Percentiles rank a stretch among this genome's conserved stretches.
phyloP scores from a whole-genome alignment of 2,113 vertebrate species.

The Drymodes brunneopygia region DNA sequence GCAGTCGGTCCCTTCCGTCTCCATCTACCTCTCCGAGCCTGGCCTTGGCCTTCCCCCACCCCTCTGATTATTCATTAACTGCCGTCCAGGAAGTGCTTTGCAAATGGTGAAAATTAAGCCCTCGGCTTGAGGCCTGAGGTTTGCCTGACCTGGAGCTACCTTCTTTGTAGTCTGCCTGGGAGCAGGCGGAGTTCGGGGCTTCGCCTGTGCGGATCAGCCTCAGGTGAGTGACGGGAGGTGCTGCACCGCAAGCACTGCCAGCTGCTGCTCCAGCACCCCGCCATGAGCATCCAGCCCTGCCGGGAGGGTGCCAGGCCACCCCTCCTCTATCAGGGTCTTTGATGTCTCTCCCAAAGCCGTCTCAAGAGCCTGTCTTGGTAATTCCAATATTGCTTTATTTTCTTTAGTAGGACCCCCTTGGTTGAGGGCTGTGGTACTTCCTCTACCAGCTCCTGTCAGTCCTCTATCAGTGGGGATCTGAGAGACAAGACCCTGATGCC shows the following conservation, averaged over 20 bases:
- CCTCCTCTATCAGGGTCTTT: not conserved
- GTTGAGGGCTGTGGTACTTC: not conserved
- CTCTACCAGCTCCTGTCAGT: not conserved
- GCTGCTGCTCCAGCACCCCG: not conserved
- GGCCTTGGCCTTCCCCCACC: slow-evolving; percentile 12
- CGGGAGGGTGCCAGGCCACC: not conserved
- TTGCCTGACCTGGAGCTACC: slow-evolving; percentile 3
- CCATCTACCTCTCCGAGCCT: not conserved
- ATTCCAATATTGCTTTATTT: not conserved
- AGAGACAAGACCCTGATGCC: slow-evolving; percentile 35
- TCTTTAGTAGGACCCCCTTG: not conserved
- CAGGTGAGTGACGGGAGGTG: not conserved
- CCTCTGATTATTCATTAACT: slow-evolving; percentile 49
- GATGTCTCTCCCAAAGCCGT: not conserved
- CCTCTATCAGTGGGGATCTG: not conserved
- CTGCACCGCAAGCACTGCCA: not conserved
- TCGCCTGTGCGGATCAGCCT: not conserved
- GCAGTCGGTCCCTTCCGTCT: not conserved
- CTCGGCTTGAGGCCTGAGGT: not conserved
- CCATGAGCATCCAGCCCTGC: not conserved
- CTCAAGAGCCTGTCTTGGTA: not conserved
- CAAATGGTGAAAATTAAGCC: slow-evolving; percentile 17
- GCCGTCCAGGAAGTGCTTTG: slow-evolving; percentile 36
- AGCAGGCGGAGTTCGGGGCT: not conserved
- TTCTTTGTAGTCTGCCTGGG: not conserved